A percentile compares a stretch with the other conserved stretches of the same genome.
Conservation (phyloP, 2,797 vertebrate genomes). For the Thalassophryne amazonica region DNA sequence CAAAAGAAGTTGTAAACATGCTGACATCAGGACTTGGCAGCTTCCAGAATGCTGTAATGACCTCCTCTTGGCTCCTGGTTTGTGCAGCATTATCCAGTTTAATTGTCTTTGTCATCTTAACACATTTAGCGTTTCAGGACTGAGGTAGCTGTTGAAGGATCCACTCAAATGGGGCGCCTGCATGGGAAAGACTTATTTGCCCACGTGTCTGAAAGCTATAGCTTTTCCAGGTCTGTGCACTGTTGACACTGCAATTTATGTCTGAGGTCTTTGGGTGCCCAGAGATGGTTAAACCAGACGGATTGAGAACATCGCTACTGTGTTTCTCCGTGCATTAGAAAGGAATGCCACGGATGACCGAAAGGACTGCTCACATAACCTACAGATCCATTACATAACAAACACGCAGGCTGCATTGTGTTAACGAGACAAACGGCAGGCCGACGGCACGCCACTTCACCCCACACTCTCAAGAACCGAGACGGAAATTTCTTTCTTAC, state of each 20-base stretch:
- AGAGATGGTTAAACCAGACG: conserved; percentile 3
- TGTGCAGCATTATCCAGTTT: conserved; percentile 60
- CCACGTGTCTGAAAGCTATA: conserved; percentile 14
- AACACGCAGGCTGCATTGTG: conserved; percentile 32
- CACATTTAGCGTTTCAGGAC: conserved; percentile 48
- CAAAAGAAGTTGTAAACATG: conserved; percentile 57
- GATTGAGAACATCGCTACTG: conserved; percentile 2
- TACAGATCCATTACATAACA: conserved; percentile 61
- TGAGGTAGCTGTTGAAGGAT: conserved; percentile 60
- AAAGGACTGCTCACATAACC: conserved; percentile 47
- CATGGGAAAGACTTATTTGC: conserved; percentile 41
- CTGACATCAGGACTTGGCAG: conserved; percentile 68
- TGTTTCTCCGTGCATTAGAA: conserved; percentile 21
- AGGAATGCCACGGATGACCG: conserved; percentile 44
- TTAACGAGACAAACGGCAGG: conserved; percentile 58
- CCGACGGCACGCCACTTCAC: conserved; percentile 34
- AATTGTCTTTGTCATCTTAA: conserved; percentile 72
- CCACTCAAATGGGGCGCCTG: conserved; percentile 56
- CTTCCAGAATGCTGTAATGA: conserved; percentile 71
- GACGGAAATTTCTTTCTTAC: conserved; percentile 22
- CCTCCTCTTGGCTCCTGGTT: conserved; percentile 54
- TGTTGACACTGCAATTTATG: conserved; percentile 23
- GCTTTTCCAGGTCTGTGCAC: conserved; percentile 41
- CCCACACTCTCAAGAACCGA: conserved; percentile 13
- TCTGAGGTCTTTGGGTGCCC: conserved; percentile 6